Evolutionary conservation across 2,797 vertebrate species (phyloP).

Genomic region (Cetoscarus ocellatus): DNA sequence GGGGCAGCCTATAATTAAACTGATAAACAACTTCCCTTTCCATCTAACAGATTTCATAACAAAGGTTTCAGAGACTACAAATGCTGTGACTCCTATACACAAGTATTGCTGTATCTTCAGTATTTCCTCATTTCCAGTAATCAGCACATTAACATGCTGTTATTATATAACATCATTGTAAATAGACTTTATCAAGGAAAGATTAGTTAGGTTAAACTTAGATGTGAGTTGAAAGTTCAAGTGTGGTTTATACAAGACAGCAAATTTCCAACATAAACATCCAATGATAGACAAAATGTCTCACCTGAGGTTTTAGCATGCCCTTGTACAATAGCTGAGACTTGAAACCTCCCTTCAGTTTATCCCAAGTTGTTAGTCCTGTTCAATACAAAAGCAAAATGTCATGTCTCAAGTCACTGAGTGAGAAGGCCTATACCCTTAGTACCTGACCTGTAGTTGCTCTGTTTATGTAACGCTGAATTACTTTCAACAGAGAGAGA

Average conservation of each 20-base stretch:
- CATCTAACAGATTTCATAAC: conserved; percentile 5
- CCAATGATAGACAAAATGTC: conserved; percentile 14
- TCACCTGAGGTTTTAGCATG: conserved; percentile 78
- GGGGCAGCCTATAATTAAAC: conserved; percentile 4
- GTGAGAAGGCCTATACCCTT: conserved; percentile 60
- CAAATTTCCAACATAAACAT: neutral
- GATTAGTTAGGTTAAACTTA: too few species aligned
- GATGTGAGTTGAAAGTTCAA: neutral
- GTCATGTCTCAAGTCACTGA: conserved; percentile 73
- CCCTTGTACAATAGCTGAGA: conserved; percentile 65
- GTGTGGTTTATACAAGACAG: neutral
- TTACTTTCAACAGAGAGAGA: conserved; percentile 54
- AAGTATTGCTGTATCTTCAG: neutral
- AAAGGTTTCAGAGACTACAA: neutral
- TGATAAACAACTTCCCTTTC: neutral
- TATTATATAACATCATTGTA: neutral
- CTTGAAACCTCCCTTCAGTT: conserved; percentile 69
- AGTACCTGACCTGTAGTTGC: conserved; percentile 66
- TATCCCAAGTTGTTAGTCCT: conserved; percentile 78
- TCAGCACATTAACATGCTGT: neutral
- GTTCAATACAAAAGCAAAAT: conserved; percentile 76
- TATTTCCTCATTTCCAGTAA: neutral
- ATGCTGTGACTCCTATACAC: neutral
- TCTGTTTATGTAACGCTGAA: conserved; percentile 74
- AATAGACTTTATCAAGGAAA: neutral